Evolutionary conservation across 2,797 vertebrate genomes (phyloP).

Genomic region (Hozukius guyotensis): DNA sequence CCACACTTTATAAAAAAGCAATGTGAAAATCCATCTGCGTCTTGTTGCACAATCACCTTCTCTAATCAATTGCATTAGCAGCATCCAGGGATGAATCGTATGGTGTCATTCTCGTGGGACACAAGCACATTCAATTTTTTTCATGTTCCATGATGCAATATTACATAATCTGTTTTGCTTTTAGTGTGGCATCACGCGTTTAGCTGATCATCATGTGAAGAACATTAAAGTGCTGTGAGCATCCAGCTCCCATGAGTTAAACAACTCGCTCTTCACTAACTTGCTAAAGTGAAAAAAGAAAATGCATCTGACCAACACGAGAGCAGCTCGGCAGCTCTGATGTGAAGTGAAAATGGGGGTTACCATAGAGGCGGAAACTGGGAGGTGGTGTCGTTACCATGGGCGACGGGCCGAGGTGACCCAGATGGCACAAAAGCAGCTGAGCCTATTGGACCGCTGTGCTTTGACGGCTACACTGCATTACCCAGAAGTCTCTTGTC

Average conservation of each 20-base stretch:
- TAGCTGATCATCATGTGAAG: neutral
- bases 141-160: slow-evolving; percentile 9
- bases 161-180: neutral
- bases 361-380: slow-evolving; percentile 45
- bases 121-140: neutral
- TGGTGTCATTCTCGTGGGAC: neutral
- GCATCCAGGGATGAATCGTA: neutral
- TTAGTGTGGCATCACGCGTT: slow-evolving; percentile 20
- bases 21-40: neutral
- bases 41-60: neutral
- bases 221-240: neutral
- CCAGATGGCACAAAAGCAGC: slow-evolving; percentile 61
- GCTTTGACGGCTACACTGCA: slow-evolving; percentile 34
- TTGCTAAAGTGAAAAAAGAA: slow-evolving; percentile 14
- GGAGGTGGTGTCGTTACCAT: slow-evolving; percentile 63
- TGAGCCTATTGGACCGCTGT: slow-evolving; percentile 37
- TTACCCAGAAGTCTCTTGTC: slow-evolving; percentile 22
- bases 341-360: slow-evolving; percentile 59
- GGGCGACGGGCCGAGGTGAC: slow-evolving; percentile 59
- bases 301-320: neutral
- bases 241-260: neutral
- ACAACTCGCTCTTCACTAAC: neutral
- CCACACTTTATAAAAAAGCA: neutral
- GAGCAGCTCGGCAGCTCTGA: slow-evolving; percentile 17
- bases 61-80: neutral